These are phyloP conservation scores for Hydractinia echinata DNA, from an alignment of 30 jellyfish, hydroid and myxozoan genomes.

Conservation along the genomic window DNA sequence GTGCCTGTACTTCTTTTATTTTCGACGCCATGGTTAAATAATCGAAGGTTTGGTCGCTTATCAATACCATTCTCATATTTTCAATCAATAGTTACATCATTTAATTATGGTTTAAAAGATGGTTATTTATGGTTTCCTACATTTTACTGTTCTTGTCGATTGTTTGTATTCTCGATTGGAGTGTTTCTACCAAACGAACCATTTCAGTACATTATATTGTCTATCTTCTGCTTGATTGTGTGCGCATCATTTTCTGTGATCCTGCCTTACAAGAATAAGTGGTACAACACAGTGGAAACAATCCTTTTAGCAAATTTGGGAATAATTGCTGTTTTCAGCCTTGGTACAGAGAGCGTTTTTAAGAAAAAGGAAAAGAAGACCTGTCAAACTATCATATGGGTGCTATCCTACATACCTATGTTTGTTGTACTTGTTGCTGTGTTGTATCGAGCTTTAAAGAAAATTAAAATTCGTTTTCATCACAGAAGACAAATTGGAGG, in stretches of 20 bases:
- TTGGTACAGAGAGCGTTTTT: conserved; percentile 4
- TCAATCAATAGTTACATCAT: neutral
- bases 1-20: neutral
- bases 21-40: neutral
- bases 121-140: neutral
- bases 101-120: neutral
- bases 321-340: neutral
- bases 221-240: neutral
- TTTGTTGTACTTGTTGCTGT: neutral
- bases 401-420: neutral
- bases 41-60: neutral
- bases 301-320: neutral
- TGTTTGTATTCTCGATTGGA: neutral
- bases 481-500: neutral
- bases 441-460: neutral
- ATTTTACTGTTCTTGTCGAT: neutral
- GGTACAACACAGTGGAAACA: conserved; percentile 15
- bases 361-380: neutral
- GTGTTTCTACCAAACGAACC: neutral
- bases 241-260: neutral
- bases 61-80: neutral
- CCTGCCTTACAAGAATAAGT: neutral
- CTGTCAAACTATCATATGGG: neutral
- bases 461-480: neutral
- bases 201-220: neutral